Evolutionary conservation across 2,797 vertebrate genomes (phyloP).

Genomic region (Arnoldichthys spilopterus): DNA sequence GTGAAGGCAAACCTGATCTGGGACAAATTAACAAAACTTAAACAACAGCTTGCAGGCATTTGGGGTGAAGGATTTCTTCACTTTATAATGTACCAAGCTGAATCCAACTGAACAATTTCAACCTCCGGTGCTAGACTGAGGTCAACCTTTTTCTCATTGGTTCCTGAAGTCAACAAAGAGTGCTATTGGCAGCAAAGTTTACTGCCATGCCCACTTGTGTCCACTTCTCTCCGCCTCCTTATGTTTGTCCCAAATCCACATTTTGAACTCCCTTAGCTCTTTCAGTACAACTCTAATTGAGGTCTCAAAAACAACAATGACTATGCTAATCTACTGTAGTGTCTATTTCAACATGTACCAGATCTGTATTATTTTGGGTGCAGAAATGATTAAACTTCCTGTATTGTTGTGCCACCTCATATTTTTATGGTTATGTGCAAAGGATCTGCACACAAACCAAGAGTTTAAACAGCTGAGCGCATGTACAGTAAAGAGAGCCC

Average conservation of each 20-base stretch:
- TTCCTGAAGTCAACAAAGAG: slow-evolving; percentile 36
- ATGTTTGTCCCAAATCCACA: slow-evolving; percentile 67
- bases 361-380: slow-evolving; percentile 38
- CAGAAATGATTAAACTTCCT: slow-evolving; percentile 52
- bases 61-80: background rate
- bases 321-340: slow-evolving; percentile 52
- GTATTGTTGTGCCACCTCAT: background rate
- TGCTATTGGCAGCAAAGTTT: slow-evolving; percentile 72
- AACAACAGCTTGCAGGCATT: background rate
- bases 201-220: slow-evolving; percentile 65
- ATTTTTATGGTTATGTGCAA: slow-evolving; percentile 10
- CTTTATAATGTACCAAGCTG: slow-evolving; percentile 19
- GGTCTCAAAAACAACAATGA: slow-evolving; percentile 68
- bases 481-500: slow-evolving; percentile 10
- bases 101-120: slow-evolving; percentile 22
- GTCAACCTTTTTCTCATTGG: slow-evolving; percentile 74
- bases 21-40: background rate
- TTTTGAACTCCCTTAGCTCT: slow-evolving; percentile 50
- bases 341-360: slow-evolving; percentile 60
- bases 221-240: slow-evolving; percentile 70
- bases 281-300: slow-evolving; percentile 65
- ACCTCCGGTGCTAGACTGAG: slow-evolving; percentile 11
- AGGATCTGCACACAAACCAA: background rate
- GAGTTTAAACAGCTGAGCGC: background rate
- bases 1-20: slow-evolving; percentile 5